Percentiles rank a stretch among this genome's conserved stretches.
These are phyloP conservation scores for Bilobella aurantiaca DNA, from an alignment of 1,140 invertebrate genomes.

Conservation along the genomic window DNA sequence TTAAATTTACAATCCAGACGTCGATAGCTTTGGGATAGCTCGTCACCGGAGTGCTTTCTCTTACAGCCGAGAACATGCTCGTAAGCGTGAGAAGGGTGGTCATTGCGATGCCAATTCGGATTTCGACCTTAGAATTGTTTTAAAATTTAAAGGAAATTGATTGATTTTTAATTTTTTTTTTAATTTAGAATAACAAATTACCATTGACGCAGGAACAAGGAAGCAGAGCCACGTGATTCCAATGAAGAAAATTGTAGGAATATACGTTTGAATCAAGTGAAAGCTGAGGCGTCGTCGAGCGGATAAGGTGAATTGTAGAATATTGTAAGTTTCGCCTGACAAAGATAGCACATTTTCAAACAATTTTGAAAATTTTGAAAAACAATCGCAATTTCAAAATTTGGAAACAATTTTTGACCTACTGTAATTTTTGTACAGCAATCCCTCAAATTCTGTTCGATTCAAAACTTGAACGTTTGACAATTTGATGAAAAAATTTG, in stretches of 20 bases:
- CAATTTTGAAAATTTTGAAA: not conserved
- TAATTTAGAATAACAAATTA: too few species aligned
- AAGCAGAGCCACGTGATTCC: slow-evolving; percentile 3
- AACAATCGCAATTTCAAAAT: not conserved
- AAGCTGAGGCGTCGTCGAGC: not conserved
- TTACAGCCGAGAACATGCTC: not conserved
- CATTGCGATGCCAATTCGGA: not conserved
- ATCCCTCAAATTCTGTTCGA: not conserved
- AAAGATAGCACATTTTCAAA: too few species aligned
- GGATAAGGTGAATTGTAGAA: not conserved
- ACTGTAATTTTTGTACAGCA: not conserved
- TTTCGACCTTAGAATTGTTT: too few species aligned
- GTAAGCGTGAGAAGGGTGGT: slow-evolving; percentile 3
- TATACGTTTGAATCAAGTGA: slow-evolving; percentile 5
- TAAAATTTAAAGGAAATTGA: too few species aligned
- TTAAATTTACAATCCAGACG: slow-evolving; percentile 1
- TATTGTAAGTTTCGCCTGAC: too few species aligned
- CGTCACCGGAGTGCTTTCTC: slow-evolving; percentile 17
- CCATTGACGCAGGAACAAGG: not conserved
- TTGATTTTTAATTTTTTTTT: too few species aligned
- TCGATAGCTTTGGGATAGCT: slow-evolving; percentile 19
- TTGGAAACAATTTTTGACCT: not conserved
- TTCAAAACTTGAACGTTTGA: not conserved
- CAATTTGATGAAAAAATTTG: not conserved
- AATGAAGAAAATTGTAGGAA: not conserved